Evolutionary conservation across 2,797 vertebrate genomes (phyloP), one percentile per base, ranked within the genome.

Genomic region (Holocentrus rufus): DNA sequence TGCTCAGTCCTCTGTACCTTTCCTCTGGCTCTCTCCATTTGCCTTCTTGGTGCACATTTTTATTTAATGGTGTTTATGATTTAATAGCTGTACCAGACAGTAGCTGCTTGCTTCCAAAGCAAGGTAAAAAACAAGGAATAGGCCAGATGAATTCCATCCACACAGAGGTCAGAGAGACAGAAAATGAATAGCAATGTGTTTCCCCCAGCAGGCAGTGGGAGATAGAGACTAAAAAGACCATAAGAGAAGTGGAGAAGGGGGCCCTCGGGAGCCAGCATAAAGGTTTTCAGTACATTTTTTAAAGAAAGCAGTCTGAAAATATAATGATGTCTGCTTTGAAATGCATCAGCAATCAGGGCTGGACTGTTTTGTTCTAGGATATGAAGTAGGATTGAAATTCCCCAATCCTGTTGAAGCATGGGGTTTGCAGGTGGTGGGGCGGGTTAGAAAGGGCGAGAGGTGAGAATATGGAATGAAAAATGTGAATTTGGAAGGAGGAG

Each of bases 191-290:
- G 94, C 94, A 94, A 95, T 95, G 95, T 92, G 94, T 93, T 96
- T 95, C 94, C 93, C 84, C 94, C 94, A 95, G 94, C 94, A 95
- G 94, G 94, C 93, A 94, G 92, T 80, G 85, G 92, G 93, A 95
- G 95, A 96, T 93, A 93, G 92, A 94, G 95, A 94, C 95, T 97
- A 96, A 97, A 96, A 95, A 96, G 95, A 96, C 95, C 95, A 95
- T 92, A 94, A 94, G 94, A 95, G 95, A 93, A 91, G 93, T 95
- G 93, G 91, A 94, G 93, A 93, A 94, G 92, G 89, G 82, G 91
- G 91, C 95, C 95, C 94, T 85, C 84, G 95, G 96, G 96, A 96
- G 92, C 86, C 92, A 92, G 93, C 92, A 95, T 95, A 94, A 96
- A 96, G 95, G 93, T 93, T 90, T 92, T 94, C 94, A 95, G 93